Evolutionary conservation across 2,113 vertebrate genomes (phyloP).

Genomic region (Astur gentilis): DNA sequence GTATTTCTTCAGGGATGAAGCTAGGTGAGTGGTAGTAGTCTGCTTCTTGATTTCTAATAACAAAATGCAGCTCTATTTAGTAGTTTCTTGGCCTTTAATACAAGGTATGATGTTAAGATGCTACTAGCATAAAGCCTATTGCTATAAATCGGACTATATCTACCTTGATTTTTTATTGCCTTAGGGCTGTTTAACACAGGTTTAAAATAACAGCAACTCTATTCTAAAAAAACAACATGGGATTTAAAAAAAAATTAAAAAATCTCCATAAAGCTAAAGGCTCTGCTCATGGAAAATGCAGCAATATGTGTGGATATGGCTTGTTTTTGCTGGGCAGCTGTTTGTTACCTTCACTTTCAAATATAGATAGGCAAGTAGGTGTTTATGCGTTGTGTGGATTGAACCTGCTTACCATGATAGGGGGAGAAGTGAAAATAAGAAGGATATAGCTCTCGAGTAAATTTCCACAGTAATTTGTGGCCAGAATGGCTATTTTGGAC

Average conservation of each 20-base stretch:
- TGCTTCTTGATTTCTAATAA: background rate
- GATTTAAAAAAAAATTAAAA: background rate
- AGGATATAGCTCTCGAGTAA: background rate
- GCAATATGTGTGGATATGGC: background rate
- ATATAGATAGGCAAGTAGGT: background rate
- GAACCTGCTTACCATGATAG: background rate
- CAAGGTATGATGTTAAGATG: background rate
- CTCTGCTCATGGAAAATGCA: background rate
- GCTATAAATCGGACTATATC: background rate
- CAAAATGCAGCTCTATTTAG: background rate
- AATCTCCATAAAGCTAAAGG: background rate
- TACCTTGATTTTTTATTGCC: background rate
- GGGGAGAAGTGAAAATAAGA: background rate
- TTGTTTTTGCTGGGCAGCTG: background rate
- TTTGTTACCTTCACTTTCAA: background rate
- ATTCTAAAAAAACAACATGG: background rate
- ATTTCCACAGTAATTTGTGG: background rate
- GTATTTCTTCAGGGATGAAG: background rate
- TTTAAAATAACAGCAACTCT: background rate
- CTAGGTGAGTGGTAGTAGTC: background rate
- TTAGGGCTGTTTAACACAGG: background rate
- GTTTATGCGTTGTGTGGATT: background rate
- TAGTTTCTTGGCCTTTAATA: background rate
- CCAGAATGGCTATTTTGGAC: background rate
- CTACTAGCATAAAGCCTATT: background rate